phyloP scores from a whole-genome alignment of 1,140 invertebrate genomes.

The Papilio xuthus region DNA sequence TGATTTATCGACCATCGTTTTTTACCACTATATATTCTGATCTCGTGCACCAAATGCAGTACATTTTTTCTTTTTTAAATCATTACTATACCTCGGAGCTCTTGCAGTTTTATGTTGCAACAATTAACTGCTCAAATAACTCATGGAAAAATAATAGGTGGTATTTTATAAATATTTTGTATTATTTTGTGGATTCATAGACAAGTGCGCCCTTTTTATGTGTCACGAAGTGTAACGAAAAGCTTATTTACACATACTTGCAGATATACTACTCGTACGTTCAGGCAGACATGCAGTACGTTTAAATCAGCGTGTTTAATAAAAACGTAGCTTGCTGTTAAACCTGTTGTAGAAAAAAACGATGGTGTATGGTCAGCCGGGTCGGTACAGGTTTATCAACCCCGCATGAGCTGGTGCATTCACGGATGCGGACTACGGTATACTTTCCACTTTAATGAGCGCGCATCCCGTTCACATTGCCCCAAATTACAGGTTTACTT shows the following conservation, averaged over 20 bases:
- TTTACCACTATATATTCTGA: not conserved
- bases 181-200: not conserved
- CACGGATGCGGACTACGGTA: slow-evolving; percentile 64
- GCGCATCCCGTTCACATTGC: slow-evolving; percentile 61
- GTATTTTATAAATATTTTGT: not conserved
- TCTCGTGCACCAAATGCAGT: slow-evolving; percentile 17
- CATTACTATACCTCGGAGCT: not conserved
- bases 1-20: slow-evolving; percentile 9
- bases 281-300: not conserved
- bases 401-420: slow-evolving; percentile 61
- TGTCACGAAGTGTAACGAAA: not conserved
- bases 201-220: not conserved
- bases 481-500: slow-evolving; percentile 49
- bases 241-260: not conserved
- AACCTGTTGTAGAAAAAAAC: slow-evolving; percentile 66
- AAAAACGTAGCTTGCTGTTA: slow-evolving; percentile 26
- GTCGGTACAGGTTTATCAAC: slow-evolving; percentile 68
- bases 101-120: not conserved
- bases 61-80: not conserved
- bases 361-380: slow-evolving; percentile 53
- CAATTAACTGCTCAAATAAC: not conserved
- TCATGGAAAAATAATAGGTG: not conserved
- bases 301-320: slow-evolving; percentile 15
- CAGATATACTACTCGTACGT: not conserved
- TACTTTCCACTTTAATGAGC: slow-evolving; percentile 74